phyloP scores from a whole-genome alignment of 2,888 invertebrate species.

The Tineola bisselliella region DNA sequence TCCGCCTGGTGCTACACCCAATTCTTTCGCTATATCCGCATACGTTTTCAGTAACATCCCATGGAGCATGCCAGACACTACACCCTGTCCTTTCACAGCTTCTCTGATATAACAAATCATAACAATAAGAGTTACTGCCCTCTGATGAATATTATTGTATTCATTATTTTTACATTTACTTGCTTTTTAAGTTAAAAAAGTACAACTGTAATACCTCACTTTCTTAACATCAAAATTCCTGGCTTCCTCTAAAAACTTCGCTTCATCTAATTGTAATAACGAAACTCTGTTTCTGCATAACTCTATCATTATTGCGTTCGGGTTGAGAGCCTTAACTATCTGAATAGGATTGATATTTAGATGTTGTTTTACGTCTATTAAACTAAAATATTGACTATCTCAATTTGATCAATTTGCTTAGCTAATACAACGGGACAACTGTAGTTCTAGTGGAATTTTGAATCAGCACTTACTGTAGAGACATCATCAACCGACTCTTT shows the following conservation, averaged over 20 bases:
- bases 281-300: conserved; percentile 56
- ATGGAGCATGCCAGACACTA: conserved; percentile 56
- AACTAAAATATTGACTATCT: too few relatives aligned
- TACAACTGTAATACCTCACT: conserved; percentile 31
- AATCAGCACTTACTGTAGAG: conserved; percentile 30
- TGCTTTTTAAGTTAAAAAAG: too few relatives aligned
- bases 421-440: too few relatives aligned
- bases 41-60: conserved; percentile 59
- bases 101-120: conserved; percentile 26
- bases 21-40: conserved; percentile 56
- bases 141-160: neutral
- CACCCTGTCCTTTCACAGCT: conserved; percentile 52
- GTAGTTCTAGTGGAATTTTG: conserved; percentile 6
- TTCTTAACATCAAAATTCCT: conserved; percentile 51
- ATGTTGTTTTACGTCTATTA: too few relatives aligned
- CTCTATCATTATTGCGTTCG: conserved; percentile 56
- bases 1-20: conserved; percentile 59
- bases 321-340: conserved; percentile 47
- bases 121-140: too few relatives aligned
- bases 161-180: neutral
- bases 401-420: too few relatives aligned
- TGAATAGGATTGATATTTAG: conserved; percentile 22
- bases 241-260: conserved; percentile 58
- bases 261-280: conserved; percentile 51
- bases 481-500: conserved; percentile 58